These are phyloP conservation scores for Serranus cabrilla DNA, from an alignment of 2,797 vertebrate species.

Conservation along the genomic window DNA sequence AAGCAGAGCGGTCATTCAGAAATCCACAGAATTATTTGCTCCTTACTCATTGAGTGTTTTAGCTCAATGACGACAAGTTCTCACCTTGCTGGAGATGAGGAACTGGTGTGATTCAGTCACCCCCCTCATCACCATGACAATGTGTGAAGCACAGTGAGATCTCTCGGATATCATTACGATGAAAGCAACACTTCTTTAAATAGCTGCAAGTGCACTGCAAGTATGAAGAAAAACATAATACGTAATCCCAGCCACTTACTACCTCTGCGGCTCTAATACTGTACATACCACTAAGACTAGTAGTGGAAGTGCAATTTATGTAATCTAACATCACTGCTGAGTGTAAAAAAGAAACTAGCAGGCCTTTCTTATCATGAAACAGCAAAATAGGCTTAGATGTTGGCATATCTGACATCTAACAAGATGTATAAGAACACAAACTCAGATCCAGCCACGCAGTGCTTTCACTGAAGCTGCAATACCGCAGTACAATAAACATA, in stretches of 20 bases:
- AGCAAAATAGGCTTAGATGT: background rate
- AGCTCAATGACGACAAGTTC: conserved; percentile 67
- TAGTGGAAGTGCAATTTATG: conserved; percentile 18
- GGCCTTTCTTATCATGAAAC: background rate
- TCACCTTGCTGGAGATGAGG: conserved; percentile 63
- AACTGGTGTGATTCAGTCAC: conserved; percentile 59
- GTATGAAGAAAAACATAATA: conserved; percentile 47
- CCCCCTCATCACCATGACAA: conserved; percentile 66
- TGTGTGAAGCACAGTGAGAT: conserved; percentile 66
- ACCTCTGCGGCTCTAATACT: background rate
- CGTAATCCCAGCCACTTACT: conserved; percentile 30
- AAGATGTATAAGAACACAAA: background rate
- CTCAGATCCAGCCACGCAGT: background rate
- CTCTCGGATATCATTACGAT: conserved; percentile 54
- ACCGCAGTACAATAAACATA: background rate
- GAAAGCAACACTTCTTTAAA: conserved; percentile 71
- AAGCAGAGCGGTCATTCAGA: conserved; percentile 41
- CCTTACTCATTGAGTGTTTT: conserved; percentile 54
- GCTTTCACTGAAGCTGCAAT: background rate
- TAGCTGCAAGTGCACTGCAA: conserved; percentile 34
- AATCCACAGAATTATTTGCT: conserved; percentile 20
- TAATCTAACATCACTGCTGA: conserved; percentile 16
- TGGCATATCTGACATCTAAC: conserved; percentile 3
- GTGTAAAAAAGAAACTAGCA: background rate
- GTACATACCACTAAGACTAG: conserved; percentile 3